Percentiles rank a stretch among this genome's conserved stretches.
phyloP scores from a whole-genome alignment of 2,888 invertebrate genomes.

The Netelia inedita region DNA sequence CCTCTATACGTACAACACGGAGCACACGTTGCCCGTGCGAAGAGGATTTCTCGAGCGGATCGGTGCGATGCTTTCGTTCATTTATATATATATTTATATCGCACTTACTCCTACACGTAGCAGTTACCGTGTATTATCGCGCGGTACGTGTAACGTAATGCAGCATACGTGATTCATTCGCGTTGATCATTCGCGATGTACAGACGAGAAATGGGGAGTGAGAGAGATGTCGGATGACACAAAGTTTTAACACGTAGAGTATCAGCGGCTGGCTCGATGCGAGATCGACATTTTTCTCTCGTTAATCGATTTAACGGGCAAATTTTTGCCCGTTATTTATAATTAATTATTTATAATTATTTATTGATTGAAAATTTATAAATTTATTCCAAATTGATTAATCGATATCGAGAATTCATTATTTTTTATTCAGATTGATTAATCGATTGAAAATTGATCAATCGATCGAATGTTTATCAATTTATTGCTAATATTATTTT shows the following conservation, averaged over 20 bases:
- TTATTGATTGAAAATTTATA: no score
- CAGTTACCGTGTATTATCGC: constrained; percentile 8
- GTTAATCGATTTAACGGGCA: neutral
- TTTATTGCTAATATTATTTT: no score
- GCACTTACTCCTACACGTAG: no score
- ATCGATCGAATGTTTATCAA: no score
- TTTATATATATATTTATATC: constrained; percentile 47
- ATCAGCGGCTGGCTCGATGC: constrained; percentile 1
- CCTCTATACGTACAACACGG: constrained; percentile 29
- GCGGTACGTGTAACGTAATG: constrained; percentile 44
- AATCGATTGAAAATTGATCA: no score
- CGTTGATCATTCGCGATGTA: constrained; percentile 31
- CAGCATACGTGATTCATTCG: constrained; percentile 62
- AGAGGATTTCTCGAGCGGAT: constrained; percentile 37
- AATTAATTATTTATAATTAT: no score
- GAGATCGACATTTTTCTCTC: constrained; percentile 9
- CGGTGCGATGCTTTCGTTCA: constrained; percentile 43
- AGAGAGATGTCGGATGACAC: constrained; percentile 34
- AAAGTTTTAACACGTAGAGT: constrained; percentile 45
- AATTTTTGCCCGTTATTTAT: no score
- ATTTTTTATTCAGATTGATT: no score
- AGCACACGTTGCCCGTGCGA: constrained; percentile 49
- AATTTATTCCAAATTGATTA: no score
- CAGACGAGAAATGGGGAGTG: neutral
- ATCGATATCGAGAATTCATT: no score